Evolutionary conservation across 2,888 invertebrate genomes (phyloP).

Genomic region (Dryomyza anilis): DNA sequence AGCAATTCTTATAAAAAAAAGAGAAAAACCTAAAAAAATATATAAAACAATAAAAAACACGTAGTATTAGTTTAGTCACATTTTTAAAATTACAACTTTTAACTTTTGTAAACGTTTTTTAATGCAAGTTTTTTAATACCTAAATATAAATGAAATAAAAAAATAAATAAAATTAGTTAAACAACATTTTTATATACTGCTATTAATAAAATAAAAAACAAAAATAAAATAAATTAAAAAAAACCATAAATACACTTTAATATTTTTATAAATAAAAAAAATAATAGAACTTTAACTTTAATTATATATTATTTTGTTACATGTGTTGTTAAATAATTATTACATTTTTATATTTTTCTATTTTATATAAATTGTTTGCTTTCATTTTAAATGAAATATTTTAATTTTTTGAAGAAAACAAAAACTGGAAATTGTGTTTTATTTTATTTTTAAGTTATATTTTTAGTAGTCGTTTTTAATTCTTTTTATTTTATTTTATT

Average conservation of each 20-base stretch:
- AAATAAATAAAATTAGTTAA: neutral
- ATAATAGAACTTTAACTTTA: too few relatives aligned
- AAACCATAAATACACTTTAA: neutral
- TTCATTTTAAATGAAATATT: neutral
- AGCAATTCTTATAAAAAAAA: neutral
- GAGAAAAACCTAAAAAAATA: neutral
- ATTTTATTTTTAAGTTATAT: neutral
- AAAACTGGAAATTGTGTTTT: neutral
- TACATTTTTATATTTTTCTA: neutral
- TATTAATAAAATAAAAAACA: neutral
- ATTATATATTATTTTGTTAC: constrained; percentile 3
- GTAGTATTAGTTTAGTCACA: constrained; percentile 8
- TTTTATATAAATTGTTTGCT: too few relatives aligned
- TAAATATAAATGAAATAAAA: neutral
- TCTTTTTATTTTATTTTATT: neutral
- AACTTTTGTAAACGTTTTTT: constrained; percentile 12
- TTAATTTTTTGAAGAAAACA: neutral
- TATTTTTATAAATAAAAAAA: constrained; percentile 9
- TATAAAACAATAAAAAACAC: constrained; percentile 20
- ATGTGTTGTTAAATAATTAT: constrained; percentile 1
- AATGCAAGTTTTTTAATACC: constrained; percentile 4
- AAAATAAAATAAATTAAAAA: too few relatives aligned
- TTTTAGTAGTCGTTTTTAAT: neutral
- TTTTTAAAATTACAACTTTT: constrained; percentile 13
- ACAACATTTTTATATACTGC: neutral